Evolutionary conservation across 1,140 invertebrate species (phyloP), one percentile per base, ranked within the genome.

Genomic region (Penaeus vannamei): DNA sequence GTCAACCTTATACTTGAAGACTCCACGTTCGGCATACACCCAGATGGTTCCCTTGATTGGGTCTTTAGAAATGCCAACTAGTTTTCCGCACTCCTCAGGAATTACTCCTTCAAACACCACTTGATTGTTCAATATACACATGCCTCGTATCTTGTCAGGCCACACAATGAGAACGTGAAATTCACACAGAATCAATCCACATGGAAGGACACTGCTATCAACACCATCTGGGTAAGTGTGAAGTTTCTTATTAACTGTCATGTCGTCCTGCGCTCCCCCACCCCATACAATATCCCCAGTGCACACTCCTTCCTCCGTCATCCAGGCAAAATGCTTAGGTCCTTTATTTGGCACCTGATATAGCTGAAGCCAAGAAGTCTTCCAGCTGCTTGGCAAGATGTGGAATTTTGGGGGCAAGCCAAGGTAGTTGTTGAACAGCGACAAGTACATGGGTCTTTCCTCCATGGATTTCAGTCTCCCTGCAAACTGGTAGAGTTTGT

Each of bases 121-220:
- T 92, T 98, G 96, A 91, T 98, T 95, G 93, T 98, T 98, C 4
- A 99, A 93, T 17, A 97, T 93, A 85, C 97, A 98, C 62, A 99
- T 94, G 8, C 96, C 97, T 93, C 96, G 97, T 1, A 98, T 95
- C 87, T 95, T 95, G 93, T 98, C 96, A 7, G 95, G 93, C 92
- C 97, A 99, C 53, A 98, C 94, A 2, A 99, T 93, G 20, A 99
- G 92, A 20, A 96, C 95, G 93, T 99, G 98, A 93, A 98, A 99
- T 93, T 98, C 96, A 2, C 98, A 99, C 23, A 98, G 92, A 7
- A 97, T 95, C 92, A 98, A 96, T 0, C 96, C 94, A 12, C 96
- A 93, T 0, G 97, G 97, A 62, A 92, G 86, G 29, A 94, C 69
- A 95, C 66, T 69, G 20, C 66, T 61, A 17, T 90, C 89, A 59